Evolutionary conservation across 2,797 vertebrate genomes (phyloP).

Genomic region (Coregonus suidteri): DNA sequence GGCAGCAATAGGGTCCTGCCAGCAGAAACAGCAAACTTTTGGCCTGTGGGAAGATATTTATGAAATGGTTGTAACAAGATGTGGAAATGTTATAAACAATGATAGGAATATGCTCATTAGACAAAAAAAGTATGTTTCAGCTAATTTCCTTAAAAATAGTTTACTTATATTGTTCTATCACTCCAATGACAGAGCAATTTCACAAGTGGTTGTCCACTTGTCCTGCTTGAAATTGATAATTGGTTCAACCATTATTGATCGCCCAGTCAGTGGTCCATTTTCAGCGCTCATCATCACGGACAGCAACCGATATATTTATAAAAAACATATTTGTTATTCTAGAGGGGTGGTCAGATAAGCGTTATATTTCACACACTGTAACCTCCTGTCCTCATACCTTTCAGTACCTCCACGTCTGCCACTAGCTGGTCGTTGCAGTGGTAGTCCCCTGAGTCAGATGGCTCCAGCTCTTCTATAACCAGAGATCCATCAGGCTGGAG

Average conservation of each 20-base stretch:
- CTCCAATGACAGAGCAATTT: too few species aligned
- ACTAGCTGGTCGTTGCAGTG: slow-evolving; percentile 54
- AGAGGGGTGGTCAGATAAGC: not conserved
- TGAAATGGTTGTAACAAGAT: not conserved
- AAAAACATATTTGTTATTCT: not conserved
- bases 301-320: not conserved
- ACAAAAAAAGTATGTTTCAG: not conserved
- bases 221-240: not conserved
- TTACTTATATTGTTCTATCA: not conserved
- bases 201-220: not conserved
- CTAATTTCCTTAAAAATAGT: not conserved
- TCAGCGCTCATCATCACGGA: not conserved
- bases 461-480: slow-evolving; percentile 44
- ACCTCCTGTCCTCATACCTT: slow-evolving; percentile 44
- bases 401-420: slow-evolving; percentile 63
- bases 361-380: not conserved
- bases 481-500: slow-evolving; percentile 36
- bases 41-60: slow-evolving; percentile 34
- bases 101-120: not conserved
- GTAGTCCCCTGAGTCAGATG: slow-evolving; percentile 47
- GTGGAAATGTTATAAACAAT: not conserved
- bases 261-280: not conserved
- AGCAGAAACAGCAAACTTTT: slow-evolving; percentile 22
- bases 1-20: slow-evolving; percentile 66
- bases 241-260: not conserved